Conservation (phyloP, 2,113 vertebrate species). For the Parus major region DNA sequence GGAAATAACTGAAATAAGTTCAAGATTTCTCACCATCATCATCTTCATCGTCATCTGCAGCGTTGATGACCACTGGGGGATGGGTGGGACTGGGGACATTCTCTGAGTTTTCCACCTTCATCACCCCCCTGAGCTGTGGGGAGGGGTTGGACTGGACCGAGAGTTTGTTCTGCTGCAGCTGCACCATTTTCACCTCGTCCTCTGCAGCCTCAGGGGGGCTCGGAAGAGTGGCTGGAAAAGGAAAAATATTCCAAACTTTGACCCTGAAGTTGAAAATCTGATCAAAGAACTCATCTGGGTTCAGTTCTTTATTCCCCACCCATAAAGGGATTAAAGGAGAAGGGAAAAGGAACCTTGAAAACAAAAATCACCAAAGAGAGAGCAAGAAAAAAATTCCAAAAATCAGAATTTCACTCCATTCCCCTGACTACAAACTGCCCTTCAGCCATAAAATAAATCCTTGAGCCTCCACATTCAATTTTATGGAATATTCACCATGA, state of each 20-base stretch:
- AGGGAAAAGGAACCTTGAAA: too few relatives aligned
- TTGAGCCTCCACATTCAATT: neutral
- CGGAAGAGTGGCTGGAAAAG: constrained; percentile 55
- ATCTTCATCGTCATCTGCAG: constrained; percentile 93
- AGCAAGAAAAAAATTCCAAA: neutral
- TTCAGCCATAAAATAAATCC: too few relatives aligned
- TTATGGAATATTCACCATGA: neutral
- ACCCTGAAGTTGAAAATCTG: neutral
- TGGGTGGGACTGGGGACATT: constrained; percentile 95
- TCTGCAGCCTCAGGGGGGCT: constrained; percentile 70
- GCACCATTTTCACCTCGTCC: constrained; percentile 75
- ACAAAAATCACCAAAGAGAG: neutral
- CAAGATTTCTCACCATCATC: constrained; percentile 83
- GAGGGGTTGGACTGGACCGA: constrained; percentile 77
- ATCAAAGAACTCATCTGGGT: neutral
- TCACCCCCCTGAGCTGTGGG: constrained; percentile 88
- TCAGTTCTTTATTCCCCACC: neutral
- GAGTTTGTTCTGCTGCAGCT: constrained; percentile 74
- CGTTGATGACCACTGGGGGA: constrained; percentile 95
- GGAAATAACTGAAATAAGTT: neutral
- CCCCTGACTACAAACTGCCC: neutral
- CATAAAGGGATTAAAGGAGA: neutral
- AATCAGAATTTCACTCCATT: neutral
- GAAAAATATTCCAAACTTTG: fast-evolving
- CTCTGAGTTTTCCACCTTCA: constrained; percentile 89